Evolutionary conservation across 2,888 invertebrate species (phyloP), one percentile per base, ranked within the genome.

Genomic region (Melolontha melolontha): DNA sequence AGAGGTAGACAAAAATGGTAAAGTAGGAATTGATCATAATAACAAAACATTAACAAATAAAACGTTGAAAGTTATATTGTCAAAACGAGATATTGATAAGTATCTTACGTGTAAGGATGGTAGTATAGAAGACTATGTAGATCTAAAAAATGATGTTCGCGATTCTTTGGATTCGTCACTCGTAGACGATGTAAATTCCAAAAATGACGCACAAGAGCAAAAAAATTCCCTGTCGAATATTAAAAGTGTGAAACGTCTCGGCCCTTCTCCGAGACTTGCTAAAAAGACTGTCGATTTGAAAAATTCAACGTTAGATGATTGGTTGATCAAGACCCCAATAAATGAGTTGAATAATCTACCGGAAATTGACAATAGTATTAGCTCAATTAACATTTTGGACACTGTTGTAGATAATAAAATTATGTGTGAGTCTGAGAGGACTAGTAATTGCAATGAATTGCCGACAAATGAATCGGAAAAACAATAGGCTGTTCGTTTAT

Each of bases 51-150:
- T 39, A 11, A 27, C 57, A 66, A 71, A 71, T 12, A 79, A 79
- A 73, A 73, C 75, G 14, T 81, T 81, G 69, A 79, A 78, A 71
- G 78, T 81, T n/a, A 64, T 81, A 41, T 71, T 82, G 49, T 73
- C 75, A 5, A 77, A 76, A 51, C 75, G 77, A 17, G 75, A 76
- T 16, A 59, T 69, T 42, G 69, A 47, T 47, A 72, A 70, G 44
- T 71, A 71, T 12, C 41, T 70, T 5, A 44, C 42, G 14, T 12
- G 16, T 49, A 68, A 65, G 12, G 63, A 67, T 10, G 42, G 44
- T 14, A 5, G 2, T 10, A 39, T 29, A 27, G 67, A 68, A 63
- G 64, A 67, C 49, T 27, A 34, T 11, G 39, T 27, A 7, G 59
- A 51, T 51, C 27, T 59, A 44, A 49, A 66, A 16, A 62, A 29